phyloP scores from a whole-genome alignment of 2,797 vertebrate genomes.

The Varecia variegata region DNA sequence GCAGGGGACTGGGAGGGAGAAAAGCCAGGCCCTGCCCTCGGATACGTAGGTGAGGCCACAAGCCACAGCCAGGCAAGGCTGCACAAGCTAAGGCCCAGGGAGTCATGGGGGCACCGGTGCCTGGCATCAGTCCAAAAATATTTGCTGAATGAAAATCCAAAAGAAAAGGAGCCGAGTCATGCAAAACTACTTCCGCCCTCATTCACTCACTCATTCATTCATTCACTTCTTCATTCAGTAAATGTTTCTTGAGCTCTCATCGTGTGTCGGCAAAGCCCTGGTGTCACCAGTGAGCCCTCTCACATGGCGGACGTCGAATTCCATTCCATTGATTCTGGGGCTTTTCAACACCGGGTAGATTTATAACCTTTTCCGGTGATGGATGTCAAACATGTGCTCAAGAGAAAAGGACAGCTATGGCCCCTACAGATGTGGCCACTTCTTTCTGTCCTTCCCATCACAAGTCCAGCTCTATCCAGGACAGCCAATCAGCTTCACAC shows the following conservation, averaged over 20 bases:
- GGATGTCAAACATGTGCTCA: not conserved
- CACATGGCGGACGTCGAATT: not conserved
- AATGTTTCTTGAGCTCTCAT: not conserved
- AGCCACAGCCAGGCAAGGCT: not conserved
- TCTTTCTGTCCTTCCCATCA: not conserved
- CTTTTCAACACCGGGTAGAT: conserved; percentile 18
- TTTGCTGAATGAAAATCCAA: not conserved
- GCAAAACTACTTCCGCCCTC: not conserved
- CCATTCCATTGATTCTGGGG: conserved; percentile 18
- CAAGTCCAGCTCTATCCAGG: not conserved
- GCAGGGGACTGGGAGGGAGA: not conserved
- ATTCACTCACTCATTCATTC: not conserved
- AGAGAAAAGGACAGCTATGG: not conserved
- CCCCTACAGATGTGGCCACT: not conserved
- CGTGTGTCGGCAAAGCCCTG: not conserved
- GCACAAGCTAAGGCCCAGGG: too few species aligned
- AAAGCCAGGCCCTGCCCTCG: not conserved
- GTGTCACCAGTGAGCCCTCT: not conserved
- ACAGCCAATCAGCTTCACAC: not conserved
- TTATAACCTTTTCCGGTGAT: conserved; percentile 45
- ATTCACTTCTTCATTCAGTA: not conserved
- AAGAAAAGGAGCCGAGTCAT: not conserved
- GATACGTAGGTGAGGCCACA: not conserved
- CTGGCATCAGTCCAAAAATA: not conserved
- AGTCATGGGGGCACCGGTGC: fast-evolving